phyloP scores from a whole-genome alignment of 2,888 invertebrate genomes.

The Drosophila stalkeri region DNA sequence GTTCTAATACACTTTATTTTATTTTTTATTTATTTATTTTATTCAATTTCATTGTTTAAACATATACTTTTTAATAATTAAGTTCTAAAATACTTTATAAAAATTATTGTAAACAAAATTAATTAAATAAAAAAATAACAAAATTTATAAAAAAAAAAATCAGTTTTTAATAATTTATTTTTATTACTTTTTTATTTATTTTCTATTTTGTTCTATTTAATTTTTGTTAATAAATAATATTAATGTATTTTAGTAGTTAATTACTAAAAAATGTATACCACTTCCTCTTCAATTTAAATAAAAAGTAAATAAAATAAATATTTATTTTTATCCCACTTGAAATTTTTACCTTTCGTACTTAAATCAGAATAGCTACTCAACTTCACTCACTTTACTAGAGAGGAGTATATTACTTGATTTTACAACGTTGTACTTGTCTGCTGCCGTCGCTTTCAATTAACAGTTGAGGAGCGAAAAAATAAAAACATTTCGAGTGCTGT shows the following conservation, averaged over 20 bases:
- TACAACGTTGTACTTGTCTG: constrained; percentile 8
- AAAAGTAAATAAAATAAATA: not conserved
- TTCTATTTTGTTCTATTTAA: too few relatives aligned
- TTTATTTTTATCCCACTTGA: not conserved
- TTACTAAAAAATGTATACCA: not conserved
- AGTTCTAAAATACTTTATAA: too few relatives aligned
- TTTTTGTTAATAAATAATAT: too few relatives aligned
- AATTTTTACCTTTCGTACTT: not conserved
- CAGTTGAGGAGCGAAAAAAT: not conserved
- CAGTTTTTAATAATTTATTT: too few relatives aligned
- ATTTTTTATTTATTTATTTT: too few relatives aligned
- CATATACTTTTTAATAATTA: too few relatives aligned
- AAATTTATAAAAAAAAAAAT: too few relatives aligned
- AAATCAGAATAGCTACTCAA: not conserved
- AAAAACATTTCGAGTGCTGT: constrained; percentile 9
- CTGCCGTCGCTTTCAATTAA: constrained; percentile 14
- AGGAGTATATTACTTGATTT: constrained; percentile 9
- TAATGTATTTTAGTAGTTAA: not conserved
- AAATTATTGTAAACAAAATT: too few relatives aligned
- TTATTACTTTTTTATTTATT: too few relatives aligned
- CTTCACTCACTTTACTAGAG: not conserved
- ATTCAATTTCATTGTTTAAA: too few relatives aligned
- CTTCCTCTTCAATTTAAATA: not conserved
- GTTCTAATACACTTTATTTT: too few relatives aligned
- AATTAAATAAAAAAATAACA: too few relatives aligned